Evolutionary conservation across 2,797 vertebrate species (phyloP), one percentile per base, ranked within the genome.

Genomic region (Florisuga fusca): DNA sequence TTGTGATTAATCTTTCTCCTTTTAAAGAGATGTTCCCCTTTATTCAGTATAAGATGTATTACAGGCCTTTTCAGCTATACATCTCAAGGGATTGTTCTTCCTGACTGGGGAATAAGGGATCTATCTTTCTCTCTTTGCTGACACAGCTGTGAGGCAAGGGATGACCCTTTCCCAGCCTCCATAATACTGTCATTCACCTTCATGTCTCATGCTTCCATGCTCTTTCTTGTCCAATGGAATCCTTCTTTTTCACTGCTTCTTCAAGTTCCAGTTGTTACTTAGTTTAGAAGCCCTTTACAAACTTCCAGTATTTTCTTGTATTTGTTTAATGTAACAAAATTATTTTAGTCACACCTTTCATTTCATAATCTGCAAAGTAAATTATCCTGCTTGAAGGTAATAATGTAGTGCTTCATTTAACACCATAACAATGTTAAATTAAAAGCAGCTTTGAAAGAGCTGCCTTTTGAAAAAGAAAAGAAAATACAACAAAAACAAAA

Each of bases 271-370:
- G 3, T 53, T 84, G 29, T 86, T 51, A 68, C 4, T 74, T 75
- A 73, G 50, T 63, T 89, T 87, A 63, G 59, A 82, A 66, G 22
- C 19, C 20, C 89, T 82, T 74, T 81, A 81, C 10, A 71, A 27
- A 84, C 38, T 79, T 73, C 21, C 23, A 84, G 10, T 21, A n/a
- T 93, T 91, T 94, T 19, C 34, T 86, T 71, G 8, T 73, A 45
- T 94, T 85, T 95, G 72, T 81, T 94, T 95, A 84, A 86, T 86
- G 68, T 90, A 81, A 94, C 51, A 86, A 86, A 95, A 95, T 88
- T 62, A 84, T 94, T 62, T 78, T 91, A 95, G 76, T 87, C 76
- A 95, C 78, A 76, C 76, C 73, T 95, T 89, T 93, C 27, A 87
- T 95, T 95, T 94, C 58, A 89, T 90, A 83, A 89, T 88, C 87